Evolutionary conservation across 1,140 invertebrate genomes (phyloP).

Genomic region (Drosophila suzukii): DNA sequence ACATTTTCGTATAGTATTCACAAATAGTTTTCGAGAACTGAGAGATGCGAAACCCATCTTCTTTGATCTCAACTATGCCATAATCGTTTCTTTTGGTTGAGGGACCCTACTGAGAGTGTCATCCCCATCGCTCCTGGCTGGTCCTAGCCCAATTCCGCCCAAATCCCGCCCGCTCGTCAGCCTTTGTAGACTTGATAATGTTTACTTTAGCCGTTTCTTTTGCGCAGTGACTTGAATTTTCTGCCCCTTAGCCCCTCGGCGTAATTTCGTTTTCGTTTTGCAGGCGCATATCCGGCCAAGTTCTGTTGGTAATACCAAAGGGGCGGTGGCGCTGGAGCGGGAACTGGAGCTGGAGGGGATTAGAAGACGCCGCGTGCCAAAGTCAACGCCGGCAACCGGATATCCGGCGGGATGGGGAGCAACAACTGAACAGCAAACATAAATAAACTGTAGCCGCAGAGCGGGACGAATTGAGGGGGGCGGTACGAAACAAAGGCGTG

Average conservation of each 20-base stretch:
- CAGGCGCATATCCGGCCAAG: conserved; percentile 66
- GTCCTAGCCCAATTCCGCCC: conserved; percentile 12
- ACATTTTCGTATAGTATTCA: no score
- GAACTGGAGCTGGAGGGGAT: conserved; percentile 6
- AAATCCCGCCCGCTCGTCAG: background rate
- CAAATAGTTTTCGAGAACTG: background rate
- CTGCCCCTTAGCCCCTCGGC: conserved; percentile 12
- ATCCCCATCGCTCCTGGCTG: background rate
- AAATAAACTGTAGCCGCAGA: conserved; percentile 53
- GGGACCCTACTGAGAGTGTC: conserved; percentile 6
- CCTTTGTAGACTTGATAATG: conserved; percentile 41
- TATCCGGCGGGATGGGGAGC: conserved; percentile 37
- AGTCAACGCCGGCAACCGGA: conserved; percentile 63
- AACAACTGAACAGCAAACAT: conserved; percentile 51
- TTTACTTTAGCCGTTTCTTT: conserved; percentile 56
- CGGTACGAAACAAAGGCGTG: conserved; percentile 25
- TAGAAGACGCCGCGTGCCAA: conserved; percentile 55
- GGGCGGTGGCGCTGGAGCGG: background rate
- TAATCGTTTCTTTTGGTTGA: conserved; percentile 4
- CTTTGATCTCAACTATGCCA: background rate
- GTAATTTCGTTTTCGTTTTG: conserved; percentile 60
- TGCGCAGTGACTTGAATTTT: conserved; percentile 55
- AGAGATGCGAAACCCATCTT: background rate
- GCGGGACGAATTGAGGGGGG: background rate
- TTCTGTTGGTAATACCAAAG: conserved; percentile 21